Conservation (phyloP, 2,888 invertebrate genomes). For the Plebejus argus region DNA sequence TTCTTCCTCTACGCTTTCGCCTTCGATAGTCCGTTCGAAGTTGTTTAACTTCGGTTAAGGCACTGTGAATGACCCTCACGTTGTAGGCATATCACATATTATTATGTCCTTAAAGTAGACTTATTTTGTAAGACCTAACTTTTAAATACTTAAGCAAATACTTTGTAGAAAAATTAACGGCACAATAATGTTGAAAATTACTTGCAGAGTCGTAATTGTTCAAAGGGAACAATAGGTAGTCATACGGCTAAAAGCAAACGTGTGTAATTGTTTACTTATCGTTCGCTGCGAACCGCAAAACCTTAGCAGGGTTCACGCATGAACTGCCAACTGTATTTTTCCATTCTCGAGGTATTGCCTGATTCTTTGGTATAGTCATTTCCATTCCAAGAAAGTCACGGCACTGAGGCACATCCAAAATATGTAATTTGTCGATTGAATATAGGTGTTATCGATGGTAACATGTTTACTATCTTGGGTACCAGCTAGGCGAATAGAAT, state of each 20-base stretch:
- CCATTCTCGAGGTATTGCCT: not conserved
- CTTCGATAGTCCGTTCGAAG: slow-evolving; percentile 42
- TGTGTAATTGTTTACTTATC: slow-evolving; percentile 60
- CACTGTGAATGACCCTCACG: not conserved
- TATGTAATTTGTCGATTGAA: slow-evolving; percentile 58
- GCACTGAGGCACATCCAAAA: not conserved
- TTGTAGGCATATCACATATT: not conserved
- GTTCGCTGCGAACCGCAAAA: slow-evolving; percentile 52
- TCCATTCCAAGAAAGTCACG: not conserved
- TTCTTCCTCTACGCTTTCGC: slow-evolving; percentile 74
- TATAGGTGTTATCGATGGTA: slow-evolving; percentile 69
- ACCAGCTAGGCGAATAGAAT: slow-evolving; percentile 73
- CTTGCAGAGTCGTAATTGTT: slow-evolving; percentile 37
- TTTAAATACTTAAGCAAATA: not conserved
- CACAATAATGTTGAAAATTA: slow-evolving; percentile 17
- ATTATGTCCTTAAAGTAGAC: not conserved
- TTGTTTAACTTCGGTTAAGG: not conserved
- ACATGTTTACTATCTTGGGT: slow-evolving; percentile 74
- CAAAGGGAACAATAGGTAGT: slow-evolving; percentile 59
- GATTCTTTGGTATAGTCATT: not conserved
- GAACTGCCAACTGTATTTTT: slow-evolving; percentile 29
- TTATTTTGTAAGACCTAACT: not conserved
- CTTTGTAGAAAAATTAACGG: slow-evolving; percentile 23
- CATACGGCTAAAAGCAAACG: slow-evolving; percentile 59
- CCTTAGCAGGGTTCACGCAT: slow-evolving; percentile 39